Evolutionary conservation across 2,888 invertebrate genomes (phyloP).

Genomic region (Chironomus riparius): DNA sequence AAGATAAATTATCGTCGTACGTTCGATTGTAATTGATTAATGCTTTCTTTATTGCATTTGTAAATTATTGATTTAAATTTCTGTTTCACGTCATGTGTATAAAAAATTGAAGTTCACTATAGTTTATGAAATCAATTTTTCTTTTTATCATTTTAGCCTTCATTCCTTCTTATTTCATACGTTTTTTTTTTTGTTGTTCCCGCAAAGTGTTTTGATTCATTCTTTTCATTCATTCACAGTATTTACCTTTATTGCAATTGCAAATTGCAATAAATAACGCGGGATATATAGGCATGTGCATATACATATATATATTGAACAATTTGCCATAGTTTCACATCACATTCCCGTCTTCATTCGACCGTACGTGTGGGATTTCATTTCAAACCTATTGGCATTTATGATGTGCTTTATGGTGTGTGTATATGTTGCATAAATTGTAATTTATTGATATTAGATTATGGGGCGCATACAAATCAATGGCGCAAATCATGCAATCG

Average conservation of each 20-base stretch:
- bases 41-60: neutral
- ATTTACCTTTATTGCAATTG: slow-evolving; percentile 18
- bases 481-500: slow-evolving; percentile 16
- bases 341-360: neutral
- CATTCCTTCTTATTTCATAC: no score
- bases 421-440: slow-evolving; percentile 12
- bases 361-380: slow-evolving; percentile 16
- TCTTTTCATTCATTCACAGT: neutral
- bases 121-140: no score
- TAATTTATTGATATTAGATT: slow-evolving; percentile 25
- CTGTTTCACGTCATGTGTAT: neutral
- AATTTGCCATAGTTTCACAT: slow-evolving; percentile 23
- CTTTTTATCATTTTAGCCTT: no score
- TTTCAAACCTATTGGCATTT: slow-evolving; percentile 1
- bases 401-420: slow-evolving; percentile 21
- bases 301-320: neutral
- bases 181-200: neutral
- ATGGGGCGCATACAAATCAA: slow-evolving; percentile 8
- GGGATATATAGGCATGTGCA: neutral
- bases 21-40: slow-evolving; percentile 20
- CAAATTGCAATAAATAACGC: slow-evolving; percentile 20
- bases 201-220: neutral
- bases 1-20: slow-evolving; percentile 17
- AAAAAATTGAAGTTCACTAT: no score
- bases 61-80: slow-evolving; percentile 2